Percentiles rank a stretch among this genome's conserved stretches.
Conservation (phyloP, 1,140 invertebrate species). For the Neodiprion pinetum region DNA sequence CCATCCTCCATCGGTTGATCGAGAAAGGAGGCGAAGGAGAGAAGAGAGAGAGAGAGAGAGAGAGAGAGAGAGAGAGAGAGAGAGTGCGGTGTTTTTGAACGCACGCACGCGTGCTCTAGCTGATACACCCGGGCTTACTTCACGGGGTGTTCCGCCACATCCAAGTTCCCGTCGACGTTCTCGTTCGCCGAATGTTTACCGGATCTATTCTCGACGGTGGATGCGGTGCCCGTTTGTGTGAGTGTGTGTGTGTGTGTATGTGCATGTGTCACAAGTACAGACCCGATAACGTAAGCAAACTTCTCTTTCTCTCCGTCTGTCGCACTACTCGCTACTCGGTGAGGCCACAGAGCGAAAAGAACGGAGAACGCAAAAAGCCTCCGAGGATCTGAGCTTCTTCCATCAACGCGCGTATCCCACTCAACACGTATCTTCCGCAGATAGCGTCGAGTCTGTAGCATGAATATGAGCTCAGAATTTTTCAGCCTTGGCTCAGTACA, state of each 20-base stretch:
- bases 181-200: conserved; percentile 42
- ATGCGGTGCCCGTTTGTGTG: conserved; percentile 10
- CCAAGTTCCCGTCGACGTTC: neutral
- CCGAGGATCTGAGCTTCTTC: neutral
- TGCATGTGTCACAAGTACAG: conserved; percentile 15
- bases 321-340: conserved; percentile 11
- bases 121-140: neutral
- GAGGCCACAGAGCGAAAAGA: neutral
- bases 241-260: neutral
- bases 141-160: neutral
- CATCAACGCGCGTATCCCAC: neutral
- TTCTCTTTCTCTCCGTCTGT: conserved; percentile 35
- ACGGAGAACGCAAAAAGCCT: neutral
- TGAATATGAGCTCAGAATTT: no score
- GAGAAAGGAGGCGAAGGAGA: neutral
- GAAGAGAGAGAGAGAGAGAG: conserved; percentile 22
- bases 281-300: conserved; percentile 47
- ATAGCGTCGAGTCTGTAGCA: no score
- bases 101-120: neutral
- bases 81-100: neutral
- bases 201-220: conserved; percentile 44
- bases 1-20: no score
- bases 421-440: neutral
- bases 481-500: no score
- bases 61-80: neutral